Base-by-base conservation (phyloP, 2,888 invertebrate genomes). In the Drosophila lacicola region DNA sequence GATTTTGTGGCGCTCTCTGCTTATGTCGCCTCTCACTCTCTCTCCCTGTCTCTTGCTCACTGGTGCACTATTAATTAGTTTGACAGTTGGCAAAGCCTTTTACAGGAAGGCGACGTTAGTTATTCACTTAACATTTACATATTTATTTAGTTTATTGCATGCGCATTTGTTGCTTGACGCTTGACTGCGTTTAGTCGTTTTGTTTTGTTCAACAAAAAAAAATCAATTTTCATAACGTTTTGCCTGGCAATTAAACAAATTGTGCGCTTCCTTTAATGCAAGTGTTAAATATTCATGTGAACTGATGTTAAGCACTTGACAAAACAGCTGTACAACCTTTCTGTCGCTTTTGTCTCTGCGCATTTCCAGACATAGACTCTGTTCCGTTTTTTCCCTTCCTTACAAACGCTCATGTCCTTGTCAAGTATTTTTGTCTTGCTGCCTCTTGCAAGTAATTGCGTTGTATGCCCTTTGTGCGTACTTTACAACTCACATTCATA, bases 181-280 rank as follows among this genome's bases (percentile, higher is more conserved):
- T 80, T 41, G 29, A 42, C 21, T 79, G 47, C 57, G 29, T 37
- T 74, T 64, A 56, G 56, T 66, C 39, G 58, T 46, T 39, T 61
- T 14, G 50, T 21, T 63, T 45, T n/a, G 42, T 37, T 33, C 37
- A 58, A 25, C 42, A 46, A 49, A 36, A 10, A 10, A 50, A 68
- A 78, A 68, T 84, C 71, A 70, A 84, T 82, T 84, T 69, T 51
- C 39, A 63, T 54, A 45, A 21, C 53, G 56, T 63, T 70, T 63
- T 78, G 65, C 47, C 29, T 62, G 50, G 19, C 64, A 66, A 66
- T 82, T 84, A 58, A 58, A 63, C 88, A 83, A 87, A 87, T 67
- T 70, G 82, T 67, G 39, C 17, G 65, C 67, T 82, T 87, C 82
- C 88, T 81, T 84, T 70, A 56, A 61, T 49, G 34, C 41, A 66